Percentiles rank a stretch among this genome's conserved stretches.
phyloP scores from a whole-genome alignment of 2,888 invertebrate genomes.

The Stenchaetothrips biformis region DNA sequence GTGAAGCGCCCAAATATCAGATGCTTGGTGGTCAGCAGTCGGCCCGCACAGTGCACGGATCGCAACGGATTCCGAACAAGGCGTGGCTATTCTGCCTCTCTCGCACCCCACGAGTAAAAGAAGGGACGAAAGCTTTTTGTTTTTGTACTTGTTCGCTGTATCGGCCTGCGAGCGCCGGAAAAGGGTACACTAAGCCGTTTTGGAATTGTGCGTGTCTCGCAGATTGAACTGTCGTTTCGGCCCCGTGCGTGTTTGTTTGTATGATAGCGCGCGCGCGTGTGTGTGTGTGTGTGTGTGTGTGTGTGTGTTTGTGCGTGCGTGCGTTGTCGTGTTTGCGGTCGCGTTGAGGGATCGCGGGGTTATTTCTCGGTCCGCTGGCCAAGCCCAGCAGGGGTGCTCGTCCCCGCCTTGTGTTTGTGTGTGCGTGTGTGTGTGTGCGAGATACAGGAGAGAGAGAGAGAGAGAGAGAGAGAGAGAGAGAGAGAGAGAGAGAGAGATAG shows the following conservation, averaged over 20 bases:
- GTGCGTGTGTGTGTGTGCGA: background rate
- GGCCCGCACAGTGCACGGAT: too few relatives aligned
- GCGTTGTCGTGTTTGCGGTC: background rate
- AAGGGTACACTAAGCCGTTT: too few relatives aligned
- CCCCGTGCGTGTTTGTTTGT: background rate
- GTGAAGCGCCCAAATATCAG: too few relatives aligned
- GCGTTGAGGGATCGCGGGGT: background rate
- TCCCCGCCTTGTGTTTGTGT: background rate
- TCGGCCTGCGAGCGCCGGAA: too few relatives aligned
- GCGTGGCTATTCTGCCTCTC: too few relatives aligned
- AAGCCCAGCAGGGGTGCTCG: background rate
- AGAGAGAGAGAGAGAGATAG: background rate
- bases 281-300: background rate
- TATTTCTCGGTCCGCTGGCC: conserved; percentile 1
- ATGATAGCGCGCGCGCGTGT: background rate
- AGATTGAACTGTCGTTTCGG: background rate
- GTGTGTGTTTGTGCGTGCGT: too few relatives aligned
- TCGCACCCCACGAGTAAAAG: too few relatives aligned
- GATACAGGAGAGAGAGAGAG: background rate
- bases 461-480: background rate
- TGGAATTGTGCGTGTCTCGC: too few relatives aligned
- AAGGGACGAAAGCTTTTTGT: too few relatives aligned
- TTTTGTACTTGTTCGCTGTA: too few relatives aligned
- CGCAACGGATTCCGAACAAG: too few relatives aligned
- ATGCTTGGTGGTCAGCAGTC: too few relatives aligned